Evolutionary conservation across 2,113 vertebrate species (phyloP), one percentile per base, ranked within the genome.

Genomic region (Catharus fuscescens): DNA sequence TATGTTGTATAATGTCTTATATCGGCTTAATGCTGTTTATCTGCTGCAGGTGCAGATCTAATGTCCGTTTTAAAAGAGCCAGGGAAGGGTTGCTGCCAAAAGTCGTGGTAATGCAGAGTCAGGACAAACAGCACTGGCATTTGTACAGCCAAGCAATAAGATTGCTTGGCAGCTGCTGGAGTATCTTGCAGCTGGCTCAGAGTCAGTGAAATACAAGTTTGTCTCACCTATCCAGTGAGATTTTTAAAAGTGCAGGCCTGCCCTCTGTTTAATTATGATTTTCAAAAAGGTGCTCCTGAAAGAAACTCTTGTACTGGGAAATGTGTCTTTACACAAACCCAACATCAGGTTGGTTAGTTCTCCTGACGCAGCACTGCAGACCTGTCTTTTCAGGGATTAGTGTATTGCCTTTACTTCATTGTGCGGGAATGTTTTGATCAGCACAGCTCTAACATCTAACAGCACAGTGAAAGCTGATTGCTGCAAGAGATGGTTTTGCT

Each of bases 391-490:
- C 44, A 56, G 80, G 87, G 87, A 78, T 94, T 38, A 84, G 72
- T 48, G 32, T 45, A 25, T 62, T 85, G 79, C 81, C 70, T 72
- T 90, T 82, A 83, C 71, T 80, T 93, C 92, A 73, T 83, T 78
- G 79, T 83, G 67, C 80, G 56, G 88, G 95, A 91, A 92, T 87
- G 95, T 94, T 94, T 86, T 95, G 86, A 88, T 94, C 14, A 8
- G 88, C 59, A 9, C 21, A 59, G 71, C 71, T 86, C 42, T 64
- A 83, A 59, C 88, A 92, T 92, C 86, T 79, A 48, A 50, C 2
- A 4, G 78, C 57, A 65, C 53, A 26, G 6, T 40, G 74, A 79
- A 72, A 82, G 74, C 74, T 59, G 88, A 65, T 53, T 61, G 92
- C 66, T 95, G 88, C 70, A 65, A 61, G 85, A 85, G 93, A 34